A percentile compares a stretch with the other conserved stretches of the same genome.
phyloP scores from a whole-genome alignment of 2,888 invertebrate genomes.

The Lithophane socia region DNA sequence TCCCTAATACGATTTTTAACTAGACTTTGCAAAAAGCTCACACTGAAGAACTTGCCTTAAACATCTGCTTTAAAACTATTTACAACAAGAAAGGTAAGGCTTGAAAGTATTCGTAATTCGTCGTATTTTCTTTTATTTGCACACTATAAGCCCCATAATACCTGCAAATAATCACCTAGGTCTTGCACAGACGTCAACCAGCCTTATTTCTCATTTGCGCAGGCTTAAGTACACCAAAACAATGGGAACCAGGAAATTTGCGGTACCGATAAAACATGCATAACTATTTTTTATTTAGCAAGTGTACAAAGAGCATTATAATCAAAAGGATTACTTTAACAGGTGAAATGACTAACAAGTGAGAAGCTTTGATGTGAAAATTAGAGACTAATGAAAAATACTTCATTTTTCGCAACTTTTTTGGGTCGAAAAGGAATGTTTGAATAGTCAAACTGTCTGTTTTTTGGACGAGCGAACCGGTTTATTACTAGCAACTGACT shows the following conservation, averaged over 20 bases:
- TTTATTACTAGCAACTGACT: slow-evolving; percentile 68
- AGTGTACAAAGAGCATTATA: slow-evolving; percentile 47
- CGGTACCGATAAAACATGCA: slow-evolving; percentile 22
- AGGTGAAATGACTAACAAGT: slow-evolving; percentile 20
- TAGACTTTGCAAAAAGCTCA: not conserved
- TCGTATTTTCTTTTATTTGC: not conserved
- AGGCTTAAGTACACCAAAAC: slow-evolving; percentile 17
- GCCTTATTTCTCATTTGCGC: slow-evolving; percentile 12
- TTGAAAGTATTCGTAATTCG: not conserved
- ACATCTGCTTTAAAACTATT: not conserved
- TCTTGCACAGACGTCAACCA: not conserved
- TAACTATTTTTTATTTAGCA: slow-evolving; percentile 24
- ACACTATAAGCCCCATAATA: not conserved
- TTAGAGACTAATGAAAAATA: slow-evolving; percentile 35
- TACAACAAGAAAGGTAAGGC: not conserved
- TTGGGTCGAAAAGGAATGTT: slow-evolving; percentile 40
- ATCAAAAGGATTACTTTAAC: slow-evolving; percentile 40
- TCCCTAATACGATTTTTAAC: no score
- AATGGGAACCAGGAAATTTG: slow-evolving; percentile 10
- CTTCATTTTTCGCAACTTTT: slow-evolving; percentile 9
- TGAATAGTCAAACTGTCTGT: slow-evolving; percentile 59
- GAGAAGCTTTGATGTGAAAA: slow-evolving; percentile 48
- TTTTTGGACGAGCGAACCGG: slow-evolving; percentile 63
- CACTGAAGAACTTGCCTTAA: not conserved
- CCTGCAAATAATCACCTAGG: not conserved